Percentiles rank a stretch among this genome's conserved stretches.
phyloP scores from a whole-genome alignment of 2,888 invertebrate species.

The Lasioglossum zephyrum region DNA sequence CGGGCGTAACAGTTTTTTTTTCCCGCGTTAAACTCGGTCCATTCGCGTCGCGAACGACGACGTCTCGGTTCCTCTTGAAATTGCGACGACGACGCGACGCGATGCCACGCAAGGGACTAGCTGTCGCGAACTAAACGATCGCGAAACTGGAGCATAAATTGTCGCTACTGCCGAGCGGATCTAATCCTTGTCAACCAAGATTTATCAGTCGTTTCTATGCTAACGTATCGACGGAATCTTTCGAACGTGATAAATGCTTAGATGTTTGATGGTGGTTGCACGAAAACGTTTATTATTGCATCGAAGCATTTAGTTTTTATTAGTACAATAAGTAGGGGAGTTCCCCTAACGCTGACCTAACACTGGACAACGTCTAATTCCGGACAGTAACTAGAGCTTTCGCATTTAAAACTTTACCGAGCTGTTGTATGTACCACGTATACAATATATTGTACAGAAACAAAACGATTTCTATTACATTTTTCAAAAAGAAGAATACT shows the following conservation, averaged over 20 bases:
- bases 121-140: slow-evolving; percentile 15
- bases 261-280: background rate
- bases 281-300: no score
- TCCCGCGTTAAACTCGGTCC: slow-evolving; percentile 52
- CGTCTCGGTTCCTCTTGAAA: slow-evolving; percentile 26
- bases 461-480: no score
- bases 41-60: slow-evolving; percentile 23
- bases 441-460: no score
- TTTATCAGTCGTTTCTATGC: background rate
- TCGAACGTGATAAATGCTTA: background rate
- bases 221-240: background rate
- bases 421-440: no score
- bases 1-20: slow-evolving; percentile 35
- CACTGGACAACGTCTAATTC: no score
- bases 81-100: slow-evolving; percentile 17
- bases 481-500: no score
- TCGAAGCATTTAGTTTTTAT: no score
- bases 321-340: no score
- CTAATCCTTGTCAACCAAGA: background rate
- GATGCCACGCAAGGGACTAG: background rate
- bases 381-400: no score
- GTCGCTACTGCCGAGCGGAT: background rate
- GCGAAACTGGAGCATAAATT: slow-evolving; percentile 2
- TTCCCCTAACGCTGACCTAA: no score
- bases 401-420: no score